phyloP scores from a whole-genome alignment of 2,797 vertebrate species.

The Sebastes minor region DNA sequence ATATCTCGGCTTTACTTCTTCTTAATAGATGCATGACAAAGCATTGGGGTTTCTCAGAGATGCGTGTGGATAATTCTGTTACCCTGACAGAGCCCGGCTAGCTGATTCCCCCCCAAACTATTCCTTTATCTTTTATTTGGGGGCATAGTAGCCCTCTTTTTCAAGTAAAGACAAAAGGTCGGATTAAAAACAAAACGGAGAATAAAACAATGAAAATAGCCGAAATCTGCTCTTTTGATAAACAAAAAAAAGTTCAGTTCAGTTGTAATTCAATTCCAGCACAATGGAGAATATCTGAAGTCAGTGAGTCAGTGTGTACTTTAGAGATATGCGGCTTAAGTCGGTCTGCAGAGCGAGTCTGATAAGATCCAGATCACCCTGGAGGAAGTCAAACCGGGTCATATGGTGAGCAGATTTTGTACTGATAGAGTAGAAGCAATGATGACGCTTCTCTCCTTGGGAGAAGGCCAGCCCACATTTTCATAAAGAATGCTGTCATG shows the following conservation, averaged over 20 bases:
- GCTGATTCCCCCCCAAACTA: background rate
- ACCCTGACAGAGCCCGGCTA: background rate
- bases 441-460: background rate
- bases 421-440: background rate
- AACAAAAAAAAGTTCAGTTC: background rate
- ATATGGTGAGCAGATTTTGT: background rate
- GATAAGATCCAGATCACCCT: conserved; percentile 2
- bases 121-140: no score
- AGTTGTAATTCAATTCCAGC: background rate
- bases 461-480: background rate
- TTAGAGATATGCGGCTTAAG: background rate
- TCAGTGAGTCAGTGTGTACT: background rate
- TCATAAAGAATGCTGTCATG: background rate
- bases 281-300: background rate
- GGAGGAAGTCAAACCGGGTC: background rate
- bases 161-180: background rate
- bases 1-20: background rate
- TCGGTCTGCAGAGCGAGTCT: background rate
- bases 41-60: background rate
- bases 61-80: background rate
- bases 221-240: background rate
- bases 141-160: background rate
- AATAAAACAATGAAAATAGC: background rate
- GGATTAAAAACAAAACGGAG: background rate
- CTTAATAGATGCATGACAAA: background rate